Evolutionary conservation across 2,113 vertebrate genomes (phyloP), one percentile per base, ranked within the genome.

Genomic region (Gadus chalcogrammus): DNA sequence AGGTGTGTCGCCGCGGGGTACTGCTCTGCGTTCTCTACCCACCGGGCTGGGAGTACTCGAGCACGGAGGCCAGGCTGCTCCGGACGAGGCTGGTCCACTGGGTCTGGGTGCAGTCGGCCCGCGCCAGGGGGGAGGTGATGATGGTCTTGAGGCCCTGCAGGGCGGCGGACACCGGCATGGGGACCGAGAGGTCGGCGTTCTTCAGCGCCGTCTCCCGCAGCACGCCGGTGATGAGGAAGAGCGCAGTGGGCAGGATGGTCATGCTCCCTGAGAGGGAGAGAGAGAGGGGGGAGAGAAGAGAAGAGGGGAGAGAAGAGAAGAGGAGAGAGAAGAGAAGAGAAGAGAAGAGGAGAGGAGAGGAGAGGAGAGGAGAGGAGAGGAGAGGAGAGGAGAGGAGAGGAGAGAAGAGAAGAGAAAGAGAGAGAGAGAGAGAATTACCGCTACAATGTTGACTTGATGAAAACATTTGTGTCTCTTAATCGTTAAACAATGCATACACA

Each of bases 81-180:
- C 96, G 93, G 68, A 99, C 94, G n/a, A 99, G 93, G 79, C 91
- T 88, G 11, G 93, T 95, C 97, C 97, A 99, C 79, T 96, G 95
- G 9, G 93, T 94, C 68, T 95, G 93, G 61, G 92, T 96, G 81
- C 93, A 91, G 75, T 95, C 92, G 9, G 86, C 91, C 58, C 83
- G 93, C 18, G 91, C 90, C 82, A 94, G 83, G 4, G 95, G 90
- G 17, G 96, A 97, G 7, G 94, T 98, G 83, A 99, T 93, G 84
- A 98, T 95, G 73, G 90, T 93, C 91, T 98, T 99, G 81, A 99
- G 93, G 16, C 90, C 95, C 89, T 99, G 97, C 86, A 99, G 93
- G 55, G 95, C 93, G 11, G 97, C 95, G 1, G 94, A 94, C 67
- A 96, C 97, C 2, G 96, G 93, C 28, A 83, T 84, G 20, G 95